Conservation (phyloP, 1,140 invertebrate genomes). For the Polypedilum pembai region DNA sequence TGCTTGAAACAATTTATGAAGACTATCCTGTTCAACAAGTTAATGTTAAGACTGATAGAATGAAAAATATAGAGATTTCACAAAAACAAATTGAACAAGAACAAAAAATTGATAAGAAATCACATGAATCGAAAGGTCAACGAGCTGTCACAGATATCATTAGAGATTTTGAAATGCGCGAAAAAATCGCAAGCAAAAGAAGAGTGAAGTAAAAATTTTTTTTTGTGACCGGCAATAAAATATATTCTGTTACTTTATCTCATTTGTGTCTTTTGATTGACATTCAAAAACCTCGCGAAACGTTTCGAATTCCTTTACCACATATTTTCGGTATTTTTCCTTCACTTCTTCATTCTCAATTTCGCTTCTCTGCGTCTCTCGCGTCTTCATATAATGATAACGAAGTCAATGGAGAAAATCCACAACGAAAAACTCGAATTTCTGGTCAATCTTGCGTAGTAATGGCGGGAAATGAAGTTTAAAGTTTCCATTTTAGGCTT, state of each 20-base stretch:
- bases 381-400: not conserved
- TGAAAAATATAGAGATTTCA: no score
- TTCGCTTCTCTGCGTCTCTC: not conserved
- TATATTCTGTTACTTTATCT: not conserved
- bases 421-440: slow-evolving; percentile 23
- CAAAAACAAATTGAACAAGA: no score
- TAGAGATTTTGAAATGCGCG: not conserved
- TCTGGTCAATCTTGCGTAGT: slow-evolving; percentile 25
- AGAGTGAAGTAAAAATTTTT: not conserved
- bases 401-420: not conserved
- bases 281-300: slow-evolving; percentile 11
- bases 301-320: slow-evolving; percentile 10
- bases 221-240: no score
- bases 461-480: slow-evolving; percentile 26
- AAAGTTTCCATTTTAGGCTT: slow-evolving; percentile 25
- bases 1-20: no score
- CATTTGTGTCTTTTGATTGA: slow-evolving; percentile 18
- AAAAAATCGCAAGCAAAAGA: not conserved
- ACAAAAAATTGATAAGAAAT: no score
- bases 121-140: no score
- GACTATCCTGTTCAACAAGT: no score
- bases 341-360: not conserved
- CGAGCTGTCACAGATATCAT: not conserved
- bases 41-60: no score
- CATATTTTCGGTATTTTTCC: not conserved